These are phyloP conservation scores for Onychostoma macrolepis DNA, from an alignment of 2,113 vertebrate species.

Conservation along the genomic window DNA sequence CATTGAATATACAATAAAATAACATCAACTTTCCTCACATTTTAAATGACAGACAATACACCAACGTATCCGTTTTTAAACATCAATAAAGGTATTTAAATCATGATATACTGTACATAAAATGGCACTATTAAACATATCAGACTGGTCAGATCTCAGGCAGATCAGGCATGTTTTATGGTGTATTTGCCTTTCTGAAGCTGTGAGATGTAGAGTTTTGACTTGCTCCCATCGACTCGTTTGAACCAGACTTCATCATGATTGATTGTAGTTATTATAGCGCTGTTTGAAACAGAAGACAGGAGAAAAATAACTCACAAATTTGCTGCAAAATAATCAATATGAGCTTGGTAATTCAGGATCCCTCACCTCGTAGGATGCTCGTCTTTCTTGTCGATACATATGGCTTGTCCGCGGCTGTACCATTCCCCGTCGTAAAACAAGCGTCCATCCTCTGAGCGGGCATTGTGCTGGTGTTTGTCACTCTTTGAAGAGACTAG, in stretches of 20 bases:
- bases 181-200: conserved; percentile 93
- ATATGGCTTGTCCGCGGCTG: conserved; percentile 85
- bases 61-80: not conserved
- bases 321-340: not conserved
- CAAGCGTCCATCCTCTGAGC: conserved; percentile 86
- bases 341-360: not conserved
- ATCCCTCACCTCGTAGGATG: conserved; percentile 83
- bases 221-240: conserved; percentile 91
- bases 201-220: conserved; percentile 91
- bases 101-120: conserved; percentile 13
- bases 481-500: conserved; percentile 80
- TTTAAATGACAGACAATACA: conserved; percentile 26
- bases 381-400: conserved; percentile 90
- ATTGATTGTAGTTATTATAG: conserved; percentile 90
- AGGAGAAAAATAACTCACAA: not conserved
- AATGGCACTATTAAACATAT: conserved; percentile 27
- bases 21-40: not conserved
- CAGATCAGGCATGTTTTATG: conserved; percentile 79
- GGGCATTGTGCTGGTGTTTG: conserved; percentile 83
- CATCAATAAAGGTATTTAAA: conserved; percentile 18
- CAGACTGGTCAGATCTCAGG: not conserved
- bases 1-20: not conserved
- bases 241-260: conserved; percentile 93
- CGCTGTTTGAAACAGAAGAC: conserved; percentile 70
- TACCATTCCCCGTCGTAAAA: conserved; percentile 89